A percentile compares a stretch with the other conserved stretches of the same genome.
phyloP scores from a whole-genome alignment of 1,140 invertebrate species.

The Panagrolaimus sp. region DNA sequence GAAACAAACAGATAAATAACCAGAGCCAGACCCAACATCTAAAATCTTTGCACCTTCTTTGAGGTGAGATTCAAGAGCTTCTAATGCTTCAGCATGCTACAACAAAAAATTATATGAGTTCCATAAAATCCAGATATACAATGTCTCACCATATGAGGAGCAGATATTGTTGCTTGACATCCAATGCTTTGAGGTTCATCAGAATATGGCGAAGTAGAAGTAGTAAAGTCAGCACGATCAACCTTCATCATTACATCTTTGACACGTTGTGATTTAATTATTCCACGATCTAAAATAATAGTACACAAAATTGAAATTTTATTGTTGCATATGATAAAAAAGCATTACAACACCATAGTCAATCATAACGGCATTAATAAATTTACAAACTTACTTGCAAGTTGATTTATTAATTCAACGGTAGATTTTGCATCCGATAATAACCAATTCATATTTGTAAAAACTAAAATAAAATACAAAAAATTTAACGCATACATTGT shows the following conservation, averaged over 20 bases:
- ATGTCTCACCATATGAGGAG: constrained; percentile 82
- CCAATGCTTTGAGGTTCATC: constrained; percentile 73
- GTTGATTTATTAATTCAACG: not conserved
- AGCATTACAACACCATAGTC: not conserved
- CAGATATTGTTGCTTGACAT: constrained; percentile 83
- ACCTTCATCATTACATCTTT: constrained; percentile 75
- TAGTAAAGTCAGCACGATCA: constrained; percentile 73
- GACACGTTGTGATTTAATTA: constrained; percentile 73
- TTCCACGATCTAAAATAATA: constrained; percentile 69
- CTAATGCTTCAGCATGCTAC: constrained; percentile 83
- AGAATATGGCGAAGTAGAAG: constrained; percentile 69
- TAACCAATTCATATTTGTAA: not conserved
- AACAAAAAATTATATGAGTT: constrained; percentile 19
- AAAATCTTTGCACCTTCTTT: constrained; percentile 67
- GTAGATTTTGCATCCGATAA: not conserved
- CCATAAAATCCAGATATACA: not conserved
- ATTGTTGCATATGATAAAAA: too few species aligned
- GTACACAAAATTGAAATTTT: not conserved
- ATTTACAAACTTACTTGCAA: not conserved
- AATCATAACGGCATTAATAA: not conserved
- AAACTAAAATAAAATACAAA: too few species aligned
- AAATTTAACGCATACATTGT: too few species aligned
- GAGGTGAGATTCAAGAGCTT: constrained; percentile 72
- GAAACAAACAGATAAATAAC: constrained; percentile 89
- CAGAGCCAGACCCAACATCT: constrained; percentile 90